Base-by-base conservation (phyloP, 2,113 vertebrate genomes). In the Triplophysa siluroides region DNA sequence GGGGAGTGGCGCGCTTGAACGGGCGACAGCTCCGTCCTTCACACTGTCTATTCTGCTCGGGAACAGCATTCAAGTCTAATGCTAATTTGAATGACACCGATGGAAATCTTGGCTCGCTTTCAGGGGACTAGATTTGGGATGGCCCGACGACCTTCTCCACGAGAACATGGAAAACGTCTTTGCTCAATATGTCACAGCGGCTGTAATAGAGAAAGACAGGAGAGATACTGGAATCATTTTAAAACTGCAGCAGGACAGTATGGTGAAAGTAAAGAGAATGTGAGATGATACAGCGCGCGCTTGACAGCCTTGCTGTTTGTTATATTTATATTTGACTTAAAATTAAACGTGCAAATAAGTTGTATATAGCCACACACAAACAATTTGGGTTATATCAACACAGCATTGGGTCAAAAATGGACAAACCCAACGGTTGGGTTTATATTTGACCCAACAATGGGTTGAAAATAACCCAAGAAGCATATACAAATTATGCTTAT, bases 11-110 rank as follows among this genome's bases (percentile, higher is more conserved):
- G 81, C 89, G 89, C 86, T 85, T 85, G 82, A 87, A 89, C 85
- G 83, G 85, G 87, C 87, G 83, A 89, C 80, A 63, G 81, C 81
- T 82, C 86, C 78, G 91, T 92, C 91, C 92, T 92, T 92, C 91
- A 93, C 92, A 92, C 88, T 87, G 88, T 88, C 90, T 90, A 88
- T 91, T 91, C 90, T 91, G 90, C 91, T 90, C 89, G 86, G 86
- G 85, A 87, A 89, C 90, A 80, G 88, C 89, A 84, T 84, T 88
- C 89, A 88, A 84, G 83, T 90, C 88, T 87, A 88, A 90, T 90
- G 86, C 90, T 92, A 90, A 92, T 92, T 90, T 91, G 89, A 91
- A 88, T 84, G 88, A 88, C 90, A 90, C 87, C 87, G 87, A 85
- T 88, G 88, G 84, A 91, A 90, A 90, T 91, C 90, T 92, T 92